Conservation (phyloP, 2,113 vertebrate genomes). For the Castor canadensis region DNA sequence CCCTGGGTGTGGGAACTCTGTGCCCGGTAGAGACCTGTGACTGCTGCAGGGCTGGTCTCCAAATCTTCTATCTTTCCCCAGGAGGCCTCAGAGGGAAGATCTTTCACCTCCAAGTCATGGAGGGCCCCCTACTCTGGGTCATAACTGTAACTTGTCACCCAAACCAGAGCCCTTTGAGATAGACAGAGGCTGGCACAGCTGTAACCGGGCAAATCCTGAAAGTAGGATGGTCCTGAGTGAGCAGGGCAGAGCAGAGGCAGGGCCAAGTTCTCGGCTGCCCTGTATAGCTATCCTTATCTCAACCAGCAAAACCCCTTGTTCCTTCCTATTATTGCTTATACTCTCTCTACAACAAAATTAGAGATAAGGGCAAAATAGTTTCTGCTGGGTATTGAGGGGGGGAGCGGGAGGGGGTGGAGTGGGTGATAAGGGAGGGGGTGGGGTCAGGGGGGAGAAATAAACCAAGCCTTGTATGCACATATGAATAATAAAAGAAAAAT, state of each 20-base stretch:
- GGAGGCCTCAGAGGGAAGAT: fast-evolving
- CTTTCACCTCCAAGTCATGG: background rate
- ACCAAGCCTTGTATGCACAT: too few relatives aligned
- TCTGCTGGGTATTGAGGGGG: too few relatives aligned
- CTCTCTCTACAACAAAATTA: too few relatives aligned
- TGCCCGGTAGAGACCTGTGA: background rate
- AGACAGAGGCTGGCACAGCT: background rate
- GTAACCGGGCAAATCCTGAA: background rate
- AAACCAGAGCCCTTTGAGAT: background rate
- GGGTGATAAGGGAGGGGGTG: too few relatives aligned
- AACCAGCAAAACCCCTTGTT: too few relatives aligned
- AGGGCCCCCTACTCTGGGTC: background rate
- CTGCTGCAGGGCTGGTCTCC: fast-evolving
- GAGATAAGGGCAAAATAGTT: too few relatives aligned
- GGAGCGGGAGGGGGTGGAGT: too few relatives aligned
- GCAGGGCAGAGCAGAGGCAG: background rate
- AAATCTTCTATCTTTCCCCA: fast-evolving
- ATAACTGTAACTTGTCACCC: too few relatives aligned
- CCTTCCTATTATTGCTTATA: too few relatives aligned
- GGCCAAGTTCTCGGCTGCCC: background rate
- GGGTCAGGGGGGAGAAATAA: too few relatives aligned
- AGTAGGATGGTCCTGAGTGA: background rate
- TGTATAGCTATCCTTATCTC: too few relatives aligned
- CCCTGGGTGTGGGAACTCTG: fast-evolving
- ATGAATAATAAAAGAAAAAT: too few relatives aligned